phyloP scores from a whole-genome alignment of 1,140 invertebrate genomes.

The Penaeus chinensis region DNA sequence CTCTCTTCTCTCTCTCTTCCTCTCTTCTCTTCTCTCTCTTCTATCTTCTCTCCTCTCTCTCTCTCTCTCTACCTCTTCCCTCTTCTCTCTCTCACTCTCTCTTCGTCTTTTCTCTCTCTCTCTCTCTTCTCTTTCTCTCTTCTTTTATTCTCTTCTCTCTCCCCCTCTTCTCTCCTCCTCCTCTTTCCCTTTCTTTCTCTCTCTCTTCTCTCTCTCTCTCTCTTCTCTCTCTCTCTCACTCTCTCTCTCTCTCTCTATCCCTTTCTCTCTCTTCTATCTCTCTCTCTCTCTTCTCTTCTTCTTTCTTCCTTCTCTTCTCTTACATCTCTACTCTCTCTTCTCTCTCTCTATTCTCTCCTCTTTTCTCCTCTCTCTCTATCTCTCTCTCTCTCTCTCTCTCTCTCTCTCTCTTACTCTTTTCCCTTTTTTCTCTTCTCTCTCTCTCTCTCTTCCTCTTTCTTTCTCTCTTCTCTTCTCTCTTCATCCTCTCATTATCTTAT shows the following conservation, averaged over 20 bases:
- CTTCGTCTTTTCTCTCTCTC: neutral
- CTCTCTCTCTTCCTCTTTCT: slow-evolving; percentile 1
- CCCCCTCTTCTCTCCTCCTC: neutral
- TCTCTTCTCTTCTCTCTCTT: neutral
- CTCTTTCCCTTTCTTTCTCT: neutral
- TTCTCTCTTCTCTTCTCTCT: neutral
- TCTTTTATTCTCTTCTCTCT: slow-evolving; percentile 4
- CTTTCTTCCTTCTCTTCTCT: neutral
- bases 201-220: neutral
- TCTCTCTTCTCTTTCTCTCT: slow-evolving; percentile 12
- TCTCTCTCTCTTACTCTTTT: neutral
- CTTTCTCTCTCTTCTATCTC: neutral
- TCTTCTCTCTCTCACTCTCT: neutral
- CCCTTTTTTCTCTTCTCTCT: slow-evolving; percentile 5
- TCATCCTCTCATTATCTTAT: neutral
- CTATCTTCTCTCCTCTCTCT: neutral
- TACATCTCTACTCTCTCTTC: neutral
- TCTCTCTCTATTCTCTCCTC: neutral
- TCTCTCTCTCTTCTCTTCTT: neutral
- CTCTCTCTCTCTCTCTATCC: neutral
- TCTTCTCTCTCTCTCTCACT: neutral
- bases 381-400: too few species aligned
- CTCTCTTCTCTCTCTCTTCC: neutral
- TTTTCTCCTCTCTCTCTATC: neutral
- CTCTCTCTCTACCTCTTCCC: neutral